Base-by-base conservation (phyloP, 23 tunicate species). In the Phallusia fumigata region DNA sequence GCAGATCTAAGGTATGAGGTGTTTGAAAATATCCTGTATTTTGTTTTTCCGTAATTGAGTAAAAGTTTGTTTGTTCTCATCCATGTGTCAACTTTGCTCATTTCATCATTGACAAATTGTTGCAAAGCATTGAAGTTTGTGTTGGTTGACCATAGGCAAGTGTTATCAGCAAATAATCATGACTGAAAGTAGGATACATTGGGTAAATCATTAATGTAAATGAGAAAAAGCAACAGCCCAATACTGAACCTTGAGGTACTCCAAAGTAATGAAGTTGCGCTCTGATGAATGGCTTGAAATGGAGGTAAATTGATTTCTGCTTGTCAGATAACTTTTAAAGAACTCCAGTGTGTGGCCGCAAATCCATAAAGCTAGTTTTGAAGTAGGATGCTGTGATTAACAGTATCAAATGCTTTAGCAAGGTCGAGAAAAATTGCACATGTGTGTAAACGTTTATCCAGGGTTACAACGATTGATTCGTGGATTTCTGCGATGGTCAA, bases 321-420 rank as follows among this genome's bases (percentile, higher is more conserved):
- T 11, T 12, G 33, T 26, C n/a, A 75, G 35, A 26, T 75, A 75
- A 30, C 36, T 31, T 21, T 75, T 32, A 5, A 75, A 75, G 21
- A 75, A 31, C 5, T 31, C 35, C 3, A 30, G 35, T 30, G 35
- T 75, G 33, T 5, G 1, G n/a, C 78, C 78, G 6, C 78, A 72
- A 72, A 22, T 18, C 76, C 24, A 72, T 72, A 72, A 72, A 24
- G 76, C 35, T 75, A 35, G 33, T 75, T 75, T 75, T 75, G 33
- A 22, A 75, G 35, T 12, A 75, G 35, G 35, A 75, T 75, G 35
- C 6, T 31, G 35, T 75, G 78, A 75, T 30, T 11, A 26, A 75
- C 34, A 1, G 78, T 31, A 26, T 75, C 78, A 32, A 75, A 75
- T 1, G 78, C 33, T 75, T 75, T 75, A 10, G 24, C 24, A 3